Percentiles rank a stretch among this genome's conserved stretches.
These are phyloP conservation scores for Indicator indicator DNA, from an alignment of 2,113 vertebrate species.

Conservation along the genomic window DNA sequence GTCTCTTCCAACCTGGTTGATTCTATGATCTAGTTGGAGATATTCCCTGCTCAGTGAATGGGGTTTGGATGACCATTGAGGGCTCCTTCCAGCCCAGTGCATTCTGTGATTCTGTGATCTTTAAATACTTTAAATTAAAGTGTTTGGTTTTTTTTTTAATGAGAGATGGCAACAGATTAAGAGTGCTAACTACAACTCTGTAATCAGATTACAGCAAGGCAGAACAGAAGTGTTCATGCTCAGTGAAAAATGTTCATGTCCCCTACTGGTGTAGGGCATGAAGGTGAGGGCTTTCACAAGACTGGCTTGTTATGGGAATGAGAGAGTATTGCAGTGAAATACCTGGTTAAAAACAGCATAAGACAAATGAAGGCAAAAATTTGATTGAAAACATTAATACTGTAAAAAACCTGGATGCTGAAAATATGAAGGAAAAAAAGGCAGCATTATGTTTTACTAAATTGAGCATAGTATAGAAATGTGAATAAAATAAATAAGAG, in stretches of 20 bases:
- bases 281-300: neutral
- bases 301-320: neutral
- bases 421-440: neutral
- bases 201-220: neutral
- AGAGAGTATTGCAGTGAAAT: neutral
- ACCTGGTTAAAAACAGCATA: neutral
- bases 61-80: too few species aligned
- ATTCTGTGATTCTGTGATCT: too few species aligned
- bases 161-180: neutral
- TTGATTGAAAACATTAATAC: neutral
- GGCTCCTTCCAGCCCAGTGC: too few species aligned
- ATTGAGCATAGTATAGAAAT: neutral
- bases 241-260: neutral
- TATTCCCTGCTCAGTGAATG: too few species aligned
- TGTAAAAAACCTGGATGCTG: neutral
- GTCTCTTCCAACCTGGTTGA: too few species aligned
- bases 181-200: neutral
- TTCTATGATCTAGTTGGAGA: too few species aligned
- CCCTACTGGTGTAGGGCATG: neutral
- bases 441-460: neutral
- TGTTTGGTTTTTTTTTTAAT: neutral
- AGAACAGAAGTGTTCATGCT: neutral
- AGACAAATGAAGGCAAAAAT: neutral
- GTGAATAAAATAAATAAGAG: neutral
- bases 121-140: neutral